These are phyloP conservation scores for Mechanitis mazaeus DNA, from an alignment of 2,888 invertebrate genomes.

Conservation along the genomic window DNA sequence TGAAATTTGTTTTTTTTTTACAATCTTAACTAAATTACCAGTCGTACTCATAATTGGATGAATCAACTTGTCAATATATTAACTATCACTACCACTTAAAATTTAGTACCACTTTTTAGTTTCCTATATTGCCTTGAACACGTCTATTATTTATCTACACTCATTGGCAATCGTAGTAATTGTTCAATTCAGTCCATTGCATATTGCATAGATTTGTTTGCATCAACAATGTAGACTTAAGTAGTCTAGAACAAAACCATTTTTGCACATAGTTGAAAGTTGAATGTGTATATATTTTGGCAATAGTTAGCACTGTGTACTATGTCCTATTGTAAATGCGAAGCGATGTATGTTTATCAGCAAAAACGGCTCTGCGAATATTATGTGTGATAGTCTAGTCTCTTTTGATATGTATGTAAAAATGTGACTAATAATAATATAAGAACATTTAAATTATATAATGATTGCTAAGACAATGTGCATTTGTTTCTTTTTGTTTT, in stretches of 20 bases:
- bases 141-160: background rate
- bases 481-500: too few relatives aligned
- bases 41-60: background rate
- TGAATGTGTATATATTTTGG: background rate
- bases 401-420: too few relatives aligned
- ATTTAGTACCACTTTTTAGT: background rate
- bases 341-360: background rate
- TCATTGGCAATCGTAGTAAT: background rate
- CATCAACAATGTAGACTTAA: background rate
- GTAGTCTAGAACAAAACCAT: background rate
- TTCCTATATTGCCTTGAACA: background rate
- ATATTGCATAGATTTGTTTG: conserved; percentile 1
- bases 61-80: background rate
- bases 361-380: background rate
- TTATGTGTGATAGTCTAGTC: background rate
- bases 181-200: background rate
- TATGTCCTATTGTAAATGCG: conserved; percentile 1
- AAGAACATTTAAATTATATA: too few relatives aligned
- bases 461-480: too few relatives aligned
- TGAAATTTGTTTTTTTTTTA: background rate
- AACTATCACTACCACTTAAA: background rate
- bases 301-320: conserved; percentile 4
- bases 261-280: background rate
- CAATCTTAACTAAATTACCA: background rate
- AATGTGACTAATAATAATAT: too few relatives aligned